Conservation (phyloP, 2,797 vertebrate species). For the Alcedo atthis region DNA sequence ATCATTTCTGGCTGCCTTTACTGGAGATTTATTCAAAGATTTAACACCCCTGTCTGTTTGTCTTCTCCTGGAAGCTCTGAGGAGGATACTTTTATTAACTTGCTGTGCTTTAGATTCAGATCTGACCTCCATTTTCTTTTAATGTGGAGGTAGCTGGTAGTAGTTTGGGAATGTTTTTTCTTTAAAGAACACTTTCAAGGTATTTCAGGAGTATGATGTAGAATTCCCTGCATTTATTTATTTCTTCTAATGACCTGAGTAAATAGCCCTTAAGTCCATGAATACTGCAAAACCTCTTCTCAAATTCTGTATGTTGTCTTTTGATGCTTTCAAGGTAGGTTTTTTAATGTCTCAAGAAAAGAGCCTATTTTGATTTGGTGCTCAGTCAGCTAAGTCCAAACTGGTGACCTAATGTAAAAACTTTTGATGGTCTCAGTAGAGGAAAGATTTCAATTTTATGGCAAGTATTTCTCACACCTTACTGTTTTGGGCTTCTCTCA, state of each 20-base stretch:
- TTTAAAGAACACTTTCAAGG: background rate
- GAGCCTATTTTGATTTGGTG: background rate
- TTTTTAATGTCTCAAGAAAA: background rate
- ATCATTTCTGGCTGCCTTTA: conserved; percentile 53
- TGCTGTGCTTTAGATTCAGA: background rate
- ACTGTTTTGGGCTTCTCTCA: background rate
- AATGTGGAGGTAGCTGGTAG: background rate
- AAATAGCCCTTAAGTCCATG: background rate
- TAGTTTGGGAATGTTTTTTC: background rate
- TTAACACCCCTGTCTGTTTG: conserved; percentile 61
- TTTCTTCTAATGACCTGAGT: background rate
- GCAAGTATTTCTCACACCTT: background rate
- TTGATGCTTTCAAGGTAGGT: background rate
- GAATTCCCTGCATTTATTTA: background rate
- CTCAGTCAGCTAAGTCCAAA: background rate
- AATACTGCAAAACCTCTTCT: background rate
- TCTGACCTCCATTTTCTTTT: conserved; percentile 45
- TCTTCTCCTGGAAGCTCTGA: conserved; percentile 32
- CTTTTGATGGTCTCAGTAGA: background rate
- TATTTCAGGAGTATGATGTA: background rate
- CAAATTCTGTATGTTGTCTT: background rate
- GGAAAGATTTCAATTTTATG: background rate
- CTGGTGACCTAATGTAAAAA: background rate
- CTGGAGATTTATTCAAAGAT: conserved; percentile 49
- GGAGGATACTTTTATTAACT: conserved; percentile 53